Conservation (phyloP, 2,797 vertebrate genomes). For the Tokudaia muenninki region DNA sequence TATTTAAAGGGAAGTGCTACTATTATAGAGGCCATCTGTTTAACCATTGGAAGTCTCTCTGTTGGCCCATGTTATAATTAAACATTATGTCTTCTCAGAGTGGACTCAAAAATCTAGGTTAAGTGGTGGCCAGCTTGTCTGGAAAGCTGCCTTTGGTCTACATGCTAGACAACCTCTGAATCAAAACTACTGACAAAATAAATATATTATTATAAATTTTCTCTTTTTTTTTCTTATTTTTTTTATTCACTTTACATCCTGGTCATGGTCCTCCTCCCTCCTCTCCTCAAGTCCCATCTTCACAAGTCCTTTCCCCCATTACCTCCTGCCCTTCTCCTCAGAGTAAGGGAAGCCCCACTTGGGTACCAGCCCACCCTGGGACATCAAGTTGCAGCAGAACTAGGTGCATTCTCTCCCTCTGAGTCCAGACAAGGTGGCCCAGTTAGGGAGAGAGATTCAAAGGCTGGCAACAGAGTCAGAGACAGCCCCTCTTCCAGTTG, state of each 20-base stretch:
- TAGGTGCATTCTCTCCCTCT: neutral
- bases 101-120: constrained; percentile 63
- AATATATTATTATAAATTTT: neutral
- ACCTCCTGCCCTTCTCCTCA: neutral
- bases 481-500: neutral
- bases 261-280: neutral
- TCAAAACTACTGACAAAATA: constrained; percentile 64
- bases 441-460: neutral
- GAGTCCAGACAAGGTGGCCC: neutral
- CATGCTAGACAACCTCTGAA: constrained; percentile 37
- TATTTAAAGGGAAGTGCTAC: constrained; percentile 83
- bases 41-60: constrained; percentile 80
- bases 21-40: constrained; percentile 84
- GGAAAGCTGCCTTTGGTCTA: constrained; percentile 69
- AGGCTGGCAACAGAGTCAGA: neutral
- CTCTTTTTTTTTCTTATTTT: neutral
- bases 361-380: neutral
- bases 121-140: constrained; percentile 73
- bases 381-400: neutral
- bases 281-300: neutral
- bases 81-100: constrained; percentile 44
- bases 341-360: neutral
- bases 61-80: constrained; percentile 72
- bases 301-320: neutral
- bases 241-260: neutral